Percentiles rank a stretch among this genome's conserved stretches.
phyloP scores from a whole-genome alignment of 2,113 vertebrate genomes.

The Hyperopisus bebe region DNA sequence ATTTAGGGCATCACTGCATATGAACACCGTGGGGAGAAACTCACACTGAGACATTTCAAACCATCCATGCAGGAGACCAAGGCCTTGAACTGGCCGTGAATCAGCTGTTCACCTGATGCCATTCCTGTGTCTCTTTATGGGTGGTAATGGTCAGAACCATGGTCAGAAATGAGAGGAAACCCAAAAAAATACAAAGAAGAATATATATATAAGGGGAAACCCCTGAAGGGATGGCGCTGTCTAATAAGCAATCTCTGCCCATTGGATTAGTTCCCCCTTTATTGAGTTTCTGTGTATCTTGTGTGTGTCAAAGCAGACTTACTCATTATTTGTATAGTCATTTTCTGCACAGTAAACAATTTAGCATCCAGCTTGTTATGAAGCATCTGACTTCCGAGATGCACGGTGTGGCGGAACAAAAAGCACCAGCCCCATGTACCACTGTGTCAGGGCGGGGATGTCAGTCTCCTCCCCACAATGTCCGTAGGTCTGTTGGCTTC shows the following conservation, averaged over 20 bases:
- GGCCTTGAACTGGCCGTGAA: neutral
- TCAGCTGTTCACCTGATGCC: neutral
- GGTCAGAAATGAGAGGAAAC: neutral
- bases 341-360: neutral
- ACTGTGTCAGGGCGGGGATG: neutral
- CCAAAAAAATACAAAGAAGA: neutral
- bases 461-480: neutral
- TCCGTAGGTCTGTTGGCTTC: neutral
- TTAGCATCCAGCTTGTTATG: neutral
- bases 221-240: neutral
- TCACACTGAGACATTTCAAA: neutral
- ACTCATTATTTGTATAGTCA: neutral
- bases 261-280: neutral
- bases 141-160: neutral
- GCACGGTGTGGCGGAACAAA: neutral
- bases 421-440: neutral
- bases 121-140: neutral
- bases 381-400: neutral
- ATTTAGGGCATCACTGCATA: neutral
- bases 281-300: neutral
- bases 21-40: neutral
- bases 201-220: neutral
- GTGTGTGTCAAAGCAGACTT: neutral
- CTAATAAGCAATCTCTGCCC: neutral
- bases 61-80: neutral